phyloP scores from a whole-genome alignment of 1,140 invertebrate species.

The Saccostrea cuccullata region DNA sequence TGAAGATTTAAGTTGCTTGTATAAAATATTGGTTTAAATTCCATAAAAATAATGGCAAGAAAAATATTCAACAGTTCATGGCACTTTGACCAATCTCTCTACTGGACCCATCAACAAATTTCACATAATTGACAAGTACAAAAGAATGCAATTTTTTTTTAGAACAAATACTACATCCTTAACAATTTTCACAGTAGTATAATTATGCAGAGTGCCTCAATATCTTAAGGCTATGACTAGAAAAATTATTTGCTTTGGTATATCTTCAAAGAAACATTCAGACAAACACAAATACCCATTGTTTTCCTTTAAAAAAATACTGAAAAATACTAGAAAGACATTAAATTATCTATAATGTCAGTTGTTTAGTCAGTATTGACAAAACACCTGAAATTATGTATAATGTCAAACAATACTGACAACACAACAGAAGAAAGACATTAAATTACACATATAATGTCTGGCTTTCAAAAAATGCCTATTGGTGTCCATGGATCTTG shows the following conservation, averaged over 20 bases:
- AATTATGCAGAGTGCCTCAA: slow-evolving; percentile 22
- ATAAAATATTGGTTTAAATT: no score
- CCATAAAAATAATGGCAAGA: background rate
- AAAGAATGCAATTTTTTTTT: background rate
- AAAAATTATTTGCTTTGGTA: slow-evolving; percentile 37
- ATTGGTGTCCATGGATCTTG: background rate
- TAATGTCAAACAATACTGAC: no score
- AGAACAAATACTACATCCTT: slow-evolving; percentile 2
- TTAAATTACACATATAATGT: no score
- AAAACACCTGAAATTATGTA: background rate
- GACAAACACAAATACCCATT: slow-evolving; percentile 13
- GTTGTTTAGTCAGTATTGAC: background rate
- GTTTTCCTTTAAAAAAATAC: slow-evolving; percentile 11
- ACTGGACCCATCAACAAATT: slow-evolving; percentile 9
- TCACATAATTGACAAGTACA: background rate
- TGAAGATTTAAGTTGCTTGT: no score
- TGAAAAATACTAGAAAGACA: slow-evolving; percentile 19
- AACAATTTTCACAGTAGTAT: background rate
- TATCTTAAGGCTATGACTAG: slow-evolving; percentile 4
- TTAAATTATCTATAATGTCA: background rate
- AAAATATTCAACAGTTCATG: background rate
- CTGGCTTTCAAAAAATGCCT: no score
- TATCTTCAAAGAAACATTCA: slow-evolving; percentile 21
- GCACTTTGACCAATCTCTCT: background rate
- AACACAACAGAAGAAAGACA: no score